Evolutionary conservation across 2,888 invertebrate genomes (phyloP), one percentile per base, ranked within the genome.

Genomic region (Abrostola tripartita): DNA sequence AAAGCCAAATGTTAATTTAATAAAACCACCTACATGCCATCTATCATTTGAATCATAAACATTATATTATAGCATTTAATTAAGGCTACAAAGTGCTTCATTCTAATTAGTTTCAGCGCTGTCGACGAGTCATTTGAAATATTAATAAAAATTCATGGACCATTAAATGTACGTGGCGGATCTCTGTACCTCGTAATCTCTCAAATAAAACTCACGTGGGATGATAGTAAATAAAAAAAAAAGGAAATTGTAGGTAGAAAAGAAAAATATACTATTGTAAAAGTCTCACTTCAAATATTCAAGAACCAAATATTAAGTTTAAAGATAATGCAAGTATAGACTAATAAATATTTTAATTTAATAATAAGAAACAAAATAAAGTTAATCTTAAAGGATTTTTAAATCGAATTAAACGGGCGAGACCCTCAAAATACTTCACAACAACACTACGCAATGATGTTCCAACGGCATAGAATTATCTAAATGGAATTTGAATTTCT

Each of bases 11-110:
- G 53, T 53, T 56, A 57, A 68, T 60, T 58, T 50, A 42, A 41
- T 64, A 57, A 40, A 64, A 37, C 44, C 14, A 52, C 37, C 42
- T 38, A 52, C 38, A 6, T 58, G 62, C 62, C 58, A 64, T 60
- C 59, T 52, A 24, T 56, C 63, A 52, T 37, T 40, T 47, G 60
- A 47, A 73, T 73, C 44, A 71, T 51, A 55, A 61, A 61, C 10
- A 55, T 54, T 53, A 73, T 63, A 73, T 58, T 61, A 61, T 36
- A 64, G 37, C 47, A 54, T 37, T 38, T 61, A 65, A 68, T 74
- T 65, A 65, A 47, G 57, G 54, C 61, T 65, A 64, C 54, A 49
- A 68, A 37, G 51, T 50, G 58, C 35, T 58, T 58, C 54, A 69
- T 52, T 58, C 60, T 49, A 42, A 59, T 58, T 58, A 65, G 69